A percentile compares a stretch with the other conserved stretches of the same genome.
These are phyloP conservation scores for Epinephelus awoara DNA, from an alignment of 2,797 vertebrate species.

Conservation along the genomic window DNA sequence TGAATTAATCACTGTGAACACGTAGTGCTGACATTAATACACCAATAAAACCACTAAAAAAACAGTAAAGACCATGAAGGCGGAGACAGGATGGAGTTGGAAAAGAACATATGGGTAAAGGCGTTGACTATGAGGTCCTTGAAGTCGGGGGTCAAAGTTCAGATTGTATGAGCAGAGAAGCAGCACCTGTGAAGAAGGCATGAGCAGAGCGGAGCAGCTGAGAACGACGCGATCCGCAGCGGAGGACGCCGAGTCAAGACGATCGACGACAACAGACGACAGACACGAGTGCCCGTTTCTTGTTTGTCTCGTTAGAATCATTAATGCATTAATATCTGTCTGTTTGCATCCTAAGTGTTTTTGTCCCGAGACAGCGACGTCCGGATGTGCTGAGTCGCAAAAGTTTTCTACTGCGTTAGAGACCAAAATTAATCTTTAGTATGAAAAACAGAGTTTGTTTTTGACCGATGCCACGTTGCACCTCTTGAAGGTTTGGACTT, in stretches of 20 bases:
- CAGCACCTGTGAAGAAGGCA: conserved; percentile 78
- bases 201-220: conserved; percentile 56
- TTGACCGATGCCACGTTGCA: conserved; percentile 7
- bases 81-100: conserved; percentile 3
- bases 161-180: conserved; percentile 79
- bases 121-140: conserved; percentile 52
- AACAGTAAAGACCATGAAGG: conserved; percentile 22
- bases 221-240: conserved; percentile 32
- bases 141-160: conserved; percentile 51
- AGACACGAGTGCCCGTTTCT: neutral
- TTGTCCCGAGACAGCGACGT: conserved; percentile 29
- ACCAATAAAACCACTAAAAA: conserved; percentile 55
- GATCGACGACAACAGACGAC: neutral
- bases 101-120: conserved; percentile 25
- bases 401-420: conserved; percentile 35
- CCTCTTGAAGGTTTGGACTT: conserved; percentile 4
- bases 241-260: conserved; percentile 12
- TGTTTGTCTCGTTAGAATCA: conserved; percentile 1
- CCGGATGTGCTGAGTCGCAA: conserved; percentile 40
- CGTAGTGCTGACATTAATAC: conserved; percentile 33
- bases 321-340: neutral
- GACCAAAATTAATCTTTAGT: conserved; percentile 43
- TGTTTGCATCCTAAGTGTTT: conserved; percentile 70
- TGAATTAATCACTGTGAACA: conserved; percentile 32
- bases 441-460: conserved; percentile 48